A percentile compares a stretch with the other conserved stretches of the same genome.
Conservation (phyloP, 2,113 vertebrate genomes). For the Muntiacus reevesi region DNA sequence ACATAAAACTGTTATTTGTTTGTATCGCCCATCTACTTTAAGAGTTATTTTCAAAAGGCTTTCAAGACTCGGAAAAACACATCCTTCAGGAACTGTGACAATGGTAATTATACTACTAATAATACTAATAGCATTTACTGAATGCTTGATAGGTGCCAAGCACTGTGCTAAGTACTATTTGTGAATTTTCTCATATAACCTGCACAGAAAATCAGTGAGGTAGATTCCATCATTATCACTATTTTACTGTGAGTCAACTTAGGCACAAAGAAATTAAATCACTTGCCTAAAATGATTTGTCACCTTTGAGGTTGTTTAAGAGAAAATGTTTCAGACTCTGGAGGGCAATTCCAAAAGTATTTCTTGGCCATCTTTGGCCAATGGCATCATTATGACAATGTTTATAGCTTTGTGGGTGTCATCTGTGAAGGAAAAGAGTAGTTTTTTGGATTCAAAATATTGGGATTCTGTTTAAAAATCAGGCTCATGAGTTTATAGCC, state of each 20-base stretch:
- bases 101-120: not conserved
- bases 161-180: not conserved
- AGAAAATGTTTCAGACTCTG: not conserved
- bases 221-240: not conserved
- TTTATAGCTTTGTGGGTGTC: not conserved
- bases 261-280: not conserved
- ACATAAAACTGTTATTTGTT: not conserved
- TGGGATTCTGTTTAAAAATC: not conserved
- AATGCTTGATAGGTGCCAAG: not conserved
- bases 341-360: not conserved
- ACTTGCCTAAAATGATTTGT: not conserved
- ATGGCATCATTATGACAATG: not conserved
- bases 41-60: conserved; percentile 6
- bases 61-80: not conserved
- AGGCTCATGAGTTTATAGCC: not conserved
- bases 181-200: not conserved
- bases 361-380: not conserved
- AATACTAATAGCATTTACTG: not conserved
- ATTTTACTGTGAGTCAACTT: not conserved
- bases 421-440: not conserved
- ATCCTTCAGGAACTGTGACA: not conserved
- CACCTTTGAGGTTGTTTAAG: not conserved
- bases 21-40: not conserved
- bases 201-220: not conserved
- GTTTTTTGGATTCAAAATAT: not conserved